A percentile compares a stretch with the other conserved stretches of the same genome.
These are phyloP conservation scores for Sprattus sprattus DNA, from an alignment of 2,113 vertebrate genomes.

Conservation along the genomic window DNA sequence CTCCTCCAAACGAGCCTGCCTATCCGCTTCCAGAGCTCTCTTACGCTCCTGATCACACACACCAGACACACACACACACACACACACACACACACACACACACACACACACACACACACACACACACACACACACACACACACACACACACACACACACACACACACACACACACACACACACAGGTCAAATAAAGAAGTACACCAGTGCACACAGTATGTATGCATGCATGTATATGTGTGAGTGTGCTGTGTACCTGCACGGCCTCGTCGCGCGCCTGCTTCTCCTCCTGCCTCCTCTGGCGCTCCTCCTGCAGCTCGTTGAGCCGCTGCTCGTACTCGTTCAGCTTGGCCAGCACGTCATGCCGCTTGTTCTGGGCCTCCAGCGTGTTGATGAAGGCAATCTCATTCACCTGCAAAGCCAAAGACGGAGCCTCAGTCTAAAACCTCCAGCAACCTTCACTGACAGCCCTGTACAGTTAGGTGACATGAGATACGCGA, in stretches of 20 bases:
- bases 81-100: neutral
- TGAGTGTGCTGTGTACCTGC: slow-evolving; percentile 73
- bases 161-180: neutral
- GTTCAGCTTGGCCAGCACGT: slow-evolving; percentile 92
- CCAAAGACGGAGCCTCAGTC: neutral
- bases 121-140: neutral
- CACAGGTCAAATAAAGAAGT: no score
- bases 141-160: neutral
- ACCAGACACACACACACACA: neutral
- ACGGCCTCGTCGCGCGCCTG: slow-evolving; percentile 97
- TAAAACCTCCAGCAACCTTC: neutral
- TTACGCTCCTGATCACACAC: slow-evolving; percentile 83
- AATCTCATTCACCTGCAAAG: slow-evolving; percentile 92
- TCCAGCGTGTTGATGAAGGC: slow-evolving; percentile 99
- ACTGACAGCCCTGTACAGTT: neutral
- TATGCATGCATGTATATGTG: no score
- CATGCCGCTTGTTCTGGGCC: slow-evolving; percentile 97
- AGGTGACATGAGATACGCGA: neutral
- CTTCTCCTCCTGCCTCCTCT: slow-evolving; percentile 94
- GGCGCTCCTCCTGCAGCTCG: slow-evolving; percentile 95
- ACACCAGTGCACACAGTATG: no score
- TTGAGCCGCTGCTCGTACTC: slow-evolving; percentile 95
- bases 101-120: neutral
- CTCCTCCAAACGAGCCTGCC: slow-evolving; percentile 94
- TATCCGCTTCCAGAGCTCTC: slow-evolving; percentile 88